Percentiles rank a stretch among this genome's conserved stretches.
Conservation (phyloP, 2,797 vertebrate genomes). For the Streptopelia turtur region DNA sequence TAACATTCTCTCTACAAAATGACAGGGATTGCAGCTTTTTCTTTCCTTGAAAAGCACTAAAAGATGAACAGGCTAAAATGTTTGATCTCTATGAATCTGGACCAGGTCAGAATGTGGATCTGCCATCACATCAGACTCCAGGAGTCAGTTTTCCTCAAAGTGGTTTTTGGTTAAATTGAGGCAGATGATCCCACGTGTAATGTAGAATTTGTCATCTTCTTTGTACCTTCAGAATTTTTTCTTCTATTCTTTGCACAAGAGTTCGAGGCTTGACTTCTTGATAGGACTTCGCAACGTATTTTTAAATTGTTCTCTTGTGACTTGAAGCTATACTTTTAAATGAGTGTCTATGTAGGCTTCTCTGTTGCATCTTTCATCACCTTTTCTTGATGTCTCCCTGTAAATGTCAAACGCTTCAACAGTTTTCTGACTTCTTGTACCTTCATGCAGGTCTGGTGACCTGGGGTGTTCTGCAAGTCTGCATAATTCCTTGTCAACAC, state of each 20-base stretch:
- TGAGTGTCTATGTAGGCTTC: not conserved
- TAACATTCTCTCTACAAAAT: not conserved
- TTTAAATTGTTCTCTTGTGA: not conserved
- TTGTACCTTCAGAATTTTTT: not conserved
- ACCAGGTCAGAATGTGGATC: not conserved
- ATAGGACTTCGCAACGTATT: not conserved
- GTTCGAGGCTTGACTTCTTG: not conserved
- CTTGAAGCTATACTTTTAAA: not conserved
- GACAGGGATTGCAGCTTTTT: not conserved
- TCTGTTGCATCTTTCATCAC: not conserved
- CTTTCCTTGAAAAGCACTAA: not conserved
- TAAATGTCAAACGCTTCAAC: slow-evolving; percentile 14
- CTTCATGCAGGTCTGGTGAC: not conserved
- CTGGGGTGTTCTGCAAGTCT: not conserved
- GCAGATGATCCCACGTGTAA: not conserved
- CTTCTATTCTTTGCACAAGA: not conserved
- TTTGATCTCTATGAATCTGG: no score
- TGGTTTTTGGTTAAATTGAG: not conserved
- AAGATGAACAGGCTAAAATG: not conserved
- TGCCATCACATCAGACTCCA: not conserved
- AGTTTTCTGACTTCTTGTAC: not conserved
- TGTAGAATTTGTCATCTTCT: not conserved
- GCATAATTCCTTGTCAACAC: not conserved
- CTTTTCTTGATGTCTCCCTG: not conserved
- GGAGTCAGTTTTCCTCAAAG: not conserved